Conservation (phyloP, 2,888 invertebrate species). For the Trichopria drosophilae region DNA sequence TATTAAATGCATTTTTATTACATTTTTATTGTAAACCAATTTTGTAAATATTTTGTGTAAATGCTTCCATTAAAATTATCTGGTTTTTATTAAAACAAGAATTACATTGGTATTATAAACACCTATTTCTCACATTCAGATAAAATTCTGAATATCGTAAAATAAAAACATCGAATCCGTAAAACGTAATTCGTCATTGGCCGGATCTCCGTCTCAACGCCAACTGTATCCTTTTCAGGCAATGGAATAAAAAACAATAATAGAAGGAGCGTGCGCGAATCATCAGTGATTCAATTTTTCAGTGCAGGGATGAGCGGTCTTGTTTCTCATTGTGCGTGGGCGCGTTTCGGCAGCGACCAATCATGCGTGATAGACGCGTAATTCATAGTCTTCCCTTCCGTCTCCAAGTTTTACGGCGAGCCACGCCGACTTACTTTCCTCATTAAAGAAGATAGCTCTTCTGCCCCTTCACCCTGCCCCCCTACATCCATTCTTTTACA, state of each 20-base stretch:
- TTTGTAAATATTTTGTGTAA: too few relatives aligned
- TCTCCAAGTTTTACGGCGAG: constrained; percentile 11
- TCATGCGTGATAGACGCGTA: constrained; percentile 42
- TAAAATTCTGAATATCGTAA: too few relatives aligned
- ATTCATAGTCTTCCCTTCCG: constrained; percentile 36
- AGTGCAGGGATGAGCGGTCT: constrained; percentile 22
- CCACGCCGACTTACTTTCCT: constrained; percentile 6
- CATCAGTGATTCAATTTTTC: constrained; percentile 25
- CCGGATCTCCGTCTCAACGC: too few relatives aligned
- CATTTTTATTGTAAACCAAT: too few relatives aligned
- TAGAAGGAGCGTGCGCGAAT: constrained; percentile 5
- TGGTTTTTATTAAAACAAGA: too few relatives aligned
- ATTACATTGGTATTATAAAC: too few relatives aligned
- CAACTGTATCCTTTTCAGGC: constrained; percentile 7
- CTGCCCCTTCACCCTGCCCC: neutral
- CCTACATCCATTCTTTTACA: too few relatives aligned
- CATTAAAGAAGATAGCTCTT: constrained; percentile 5
- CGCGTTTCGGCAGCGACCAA: constrained; percentile 41
- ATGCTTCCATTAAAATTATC: too few relatives aligned
- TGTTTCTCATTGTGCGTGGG: constrained; percentile 38
- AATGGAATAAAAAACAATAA: constrained; percentile 18
- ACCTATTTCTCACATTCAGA: too few relatives aligned
- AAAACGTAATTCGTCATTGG: too few relatives aligned
- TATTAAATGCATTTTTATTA: too few relatives aligned
- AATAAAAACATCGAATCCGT: too few relatives aligned